These are phyloP conservation scores for Chondrilla cf. caribensis DNA, from an alignment of 37 sponge, comb jelly and placozoan genomes.

Conservation along the genomic window DNA sequence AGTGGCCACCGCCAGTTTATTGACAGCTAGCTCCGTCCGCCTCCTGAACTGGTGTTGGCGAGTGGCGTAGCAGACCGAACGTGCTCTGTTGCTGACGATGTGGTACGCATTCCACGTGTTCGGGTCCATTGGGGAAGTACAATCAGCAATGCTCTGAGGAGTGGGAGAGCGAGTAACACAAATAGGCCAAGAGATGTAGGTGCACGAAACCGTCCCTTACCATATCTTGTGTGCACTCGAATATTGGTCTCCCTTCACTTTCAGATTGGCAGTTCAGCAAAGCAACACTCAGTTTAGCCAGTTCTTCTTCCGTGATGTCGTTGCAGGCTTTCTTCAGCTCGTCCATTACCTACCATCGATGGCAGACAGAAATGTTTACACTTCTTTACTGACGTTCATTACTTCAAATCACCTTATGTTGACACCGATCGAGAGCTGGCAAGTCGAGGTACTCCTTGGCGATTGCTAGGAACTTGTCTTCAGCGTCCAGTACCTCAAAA, in stretches of 20 bases:
- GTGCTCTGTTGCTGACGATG: constrained; percentile 81
- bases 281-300: constrained; percentile 71
- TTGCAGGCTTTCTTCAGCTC: constrained; percentile 52
- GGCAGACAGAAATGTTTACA: neutral
- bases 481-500: constrained; percentile 60
- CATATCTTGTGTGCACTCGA: constrained; percentile 71
- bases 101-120: constrained; percentile 83
- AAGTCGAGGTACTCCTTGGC: constrained; percentile 59
- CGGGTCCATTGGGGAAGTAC: constrained; percentile 76
- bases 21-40: constrained; percentile 72
- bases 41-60: constrained; percentile 69
- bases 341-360: constrained; percentile 33
- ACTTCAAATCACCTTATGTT: constrained; percentile 34
- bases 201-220: constrained; percentile 23
- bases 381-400: neutral
- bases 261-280: constrained; percentile 77
- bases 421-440: constrained; percentile 57
- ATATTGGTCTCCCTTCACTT: constrained; percentile 58
- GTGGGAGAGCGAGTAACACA: neutral
- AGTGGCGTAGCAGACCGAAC: constrained; percentile 76
- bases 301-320: constrained; percentile 70
- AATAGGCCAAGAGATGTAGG: no score
- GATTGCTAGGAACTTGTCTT: constrained; percentile 69
- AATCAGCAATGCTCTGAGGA: constrained; percentile 69
- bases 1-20: constrained; percentile 53